Evolutionary conservation across 2,113 vertebrate species (phyloP).

Genomic region (Otus sunia): DNA sequence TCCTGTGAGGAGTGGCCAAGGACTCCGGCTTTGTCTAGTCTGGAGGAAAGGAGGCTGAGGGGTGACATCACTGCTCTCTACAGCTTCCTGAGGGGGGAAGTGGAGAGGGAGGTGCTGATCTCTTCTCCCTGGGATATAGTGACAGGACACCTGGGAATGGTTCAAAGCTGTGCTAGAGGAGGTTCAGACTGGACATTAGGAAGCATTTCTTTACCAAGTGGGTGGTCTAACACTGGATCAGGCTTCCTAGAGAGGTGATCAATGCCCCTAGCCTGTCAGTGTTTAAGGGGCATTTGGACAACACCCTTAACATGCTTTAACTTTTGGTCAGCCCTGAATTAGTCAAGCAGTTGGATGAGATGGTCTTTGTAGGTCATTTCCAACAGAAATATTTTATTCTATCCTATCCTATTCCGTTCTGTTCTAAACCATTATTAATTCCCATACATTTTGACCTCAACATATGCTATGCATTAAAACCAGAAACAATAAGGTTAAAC

Average conservation of each 20-base stretch:
- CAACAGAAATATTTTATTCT: background rate
- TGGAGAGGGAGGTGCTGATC: background rate
- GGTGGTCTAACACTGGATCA: background rate
- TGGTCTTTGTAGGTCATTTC: background rate
- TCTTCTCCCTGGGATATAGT: background rate
- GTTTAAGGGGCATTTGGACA: background rate
- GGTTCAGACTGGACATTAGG: background rate
- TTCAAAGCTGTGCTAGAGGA: background rate
- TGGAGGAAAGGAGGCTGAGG: background rate
- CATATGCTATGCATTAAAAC: background rate
- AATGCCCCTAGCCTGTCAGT: too few species aligned
- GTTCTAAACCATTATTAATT: background rate
- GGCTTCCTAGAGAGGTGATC: background rate
- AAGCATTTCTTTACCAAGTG: background rate
- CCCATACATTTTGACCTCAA: background rate
- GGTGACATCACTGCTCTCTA: background rate
- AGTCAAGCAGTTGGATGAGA: background rate
- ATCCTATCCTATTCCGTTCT: background rate
- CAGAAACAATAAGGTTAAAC: background rate
- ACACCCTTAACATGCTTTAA: background rate
- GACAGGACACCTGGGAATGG: background rate
- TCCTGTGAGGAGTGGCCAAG: background rate
- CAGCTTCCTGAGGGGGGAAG: background rate
- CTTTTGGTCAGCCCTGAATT: background rate
- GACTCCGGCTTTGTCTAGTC: background rate